Conservation (phyloP, 2,113 vertebrate genomes). For the Ptilonorhynchus violaceus region DNA sequence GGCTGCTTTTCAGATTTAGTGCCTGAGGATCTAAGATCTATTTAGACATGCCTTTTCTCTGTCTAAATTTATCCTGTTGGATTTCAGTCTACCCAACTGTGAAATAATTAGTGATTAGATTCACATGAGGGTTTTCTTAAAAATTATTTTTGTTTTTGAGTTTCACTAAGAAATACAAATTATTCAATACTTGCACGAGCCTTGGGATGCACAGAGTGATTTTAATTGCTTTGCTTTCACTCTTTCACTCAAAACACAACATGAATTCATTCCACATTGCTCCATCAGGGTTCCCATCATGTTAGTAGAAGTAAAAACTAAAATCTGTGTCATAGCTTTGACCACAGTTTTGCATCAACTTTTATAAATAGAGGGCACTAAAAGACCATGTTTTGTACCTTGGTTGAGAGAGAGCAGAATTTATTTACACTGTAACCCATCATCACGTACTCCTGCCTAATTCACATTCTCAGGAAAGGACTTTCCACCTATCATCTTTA, state of each 20-base stretch:
- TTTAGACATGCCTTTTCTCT: neutral
- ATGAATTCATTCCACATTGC: neutral
- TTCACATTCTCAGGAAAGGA: rapidly evolving
- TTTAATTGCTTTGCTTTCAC: neutral
- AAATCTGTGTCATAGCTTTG: neutral
- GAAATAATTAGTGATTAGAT: neutral
- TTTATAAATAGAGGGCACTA: neutral
- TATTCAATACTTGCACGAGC: neutral
- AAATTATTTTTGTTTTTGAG: neutral
- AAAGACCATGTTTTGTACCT: neutral
- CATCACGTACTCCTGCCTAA: neutral
- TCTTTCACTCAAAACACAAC: neutral
- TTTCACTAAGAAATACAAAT: neutral
- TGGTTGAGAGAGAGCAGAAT: neutral
- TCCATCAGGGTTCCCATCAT: neutral
- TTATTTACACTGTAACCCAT: rapidly evolving
- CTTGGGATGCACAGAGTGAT: neutral
- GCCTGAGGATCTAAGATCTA: neutral
- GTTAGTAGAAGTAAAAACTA: neutral
- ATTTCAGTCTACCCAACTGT: neutral
- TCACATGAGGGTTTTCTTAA: neutral
- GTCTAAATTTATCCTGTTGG: neutral
- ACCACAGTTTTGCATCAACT: neutral
- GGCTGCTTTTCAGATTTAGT: neutral
- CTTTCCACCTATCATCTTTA: neutral